A percentile compares a stretch with the other conserved stretches of the same genome.
Evolutionary conservation across 35 echinoderm and acorn worm species (phyloP).

Genomic region (Apostichopus californicus): DNA sequence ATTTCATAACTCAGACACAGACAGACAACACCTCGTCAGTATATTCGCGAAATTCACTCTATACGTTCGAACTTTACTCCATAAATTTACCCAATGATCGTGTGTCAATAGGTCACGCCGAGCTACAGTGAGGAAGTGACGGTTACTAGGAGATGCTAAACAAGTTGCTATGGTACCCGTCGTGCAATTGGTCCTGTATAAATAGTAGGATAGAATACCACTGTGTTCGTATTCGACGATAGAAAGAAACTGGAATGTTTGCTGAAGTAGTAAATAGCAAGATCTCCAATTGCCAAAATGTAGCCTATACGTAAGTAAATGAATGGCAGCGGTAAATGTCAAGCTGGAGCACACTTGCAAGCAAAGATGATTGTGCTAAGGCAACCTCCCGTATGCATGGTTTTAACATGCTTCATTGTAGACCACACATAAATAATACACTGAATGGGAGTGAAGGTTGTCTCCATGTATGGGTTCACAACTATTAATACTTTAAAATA

Average conservation of each 20-base stretch:
- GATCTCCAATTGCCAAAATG: not conserved
- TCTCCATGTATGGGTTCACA: too few species aligned
- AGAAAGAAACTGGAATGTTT: not conserved
- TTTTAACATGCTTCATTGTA: too few species aligned
- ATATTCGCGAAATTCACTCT: too few species aligned
- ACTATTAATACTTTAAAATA: too few species aligned
- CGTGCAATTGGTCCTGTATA: constrained; percentile 6
- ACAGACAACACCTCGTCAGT: too few species aligned
- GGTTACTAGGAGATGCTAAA: constrained; percentile 29
- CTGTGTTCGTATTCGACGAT: not conserved
- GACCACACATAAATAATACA: too few species aligned
- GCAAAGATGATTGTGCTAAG: too few species aligned
- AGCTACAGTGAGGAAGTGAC: constrained; percentile 4
- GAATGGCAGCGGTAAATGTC: not conserved
- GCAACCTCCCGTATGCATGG: too few species aligned
- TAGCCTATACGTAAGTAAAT: too few species aligned
- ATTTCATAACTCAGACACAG: too few species aligned
- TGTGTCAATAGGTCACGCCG: constrained; percentile 25
- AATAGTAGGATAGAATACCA: not conserved
- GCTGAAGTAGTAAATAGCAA: not conserved
- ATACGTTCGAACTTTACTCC: not conserved
- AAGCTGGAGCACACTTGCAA: too few species aligned
- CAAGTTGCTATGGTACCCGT: constrained; percentile 10
- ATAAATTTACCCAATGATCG: not conserved
- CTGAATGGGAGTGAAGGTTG: too few species aligned